phyloP scores from a whole-genome alignment of 2,797 vertebrate genomes.

The Melanotaenia parkinsoni region DNA sequence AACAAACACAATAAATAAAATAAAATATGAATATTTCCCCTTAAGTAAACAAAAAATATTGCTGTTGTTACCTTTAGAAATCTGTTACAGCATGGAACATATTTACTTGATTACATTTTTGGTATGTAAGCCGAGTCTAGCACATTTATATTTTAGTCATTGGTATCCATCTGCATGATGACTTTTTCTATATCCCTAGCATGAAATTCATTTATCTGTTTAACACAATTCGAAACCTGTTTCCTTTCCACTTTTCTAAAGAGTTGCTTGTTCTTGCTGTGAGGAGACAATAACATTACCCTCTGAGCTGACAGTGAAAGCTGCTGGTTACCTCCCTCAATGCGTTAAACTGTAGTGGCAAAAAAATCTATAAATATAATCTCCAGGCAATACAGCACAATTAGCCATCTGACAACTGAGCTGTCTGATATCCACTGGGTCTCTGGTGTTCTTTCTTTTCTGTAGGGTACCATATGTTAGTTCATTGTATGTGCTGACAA shows the following conservation, averaged over 20 bases:
- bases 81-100: background rate
- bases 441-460: constrained; percentile 2
- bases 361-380: constrained; percentile 25
- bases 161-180: constrained; percentile 5
- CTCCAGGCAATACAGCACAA: constrained; percentile 11
- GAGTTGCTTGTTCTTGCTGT: background rate
- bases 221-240: constrained; percentile 16
- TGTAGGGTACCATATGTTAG: background rate
- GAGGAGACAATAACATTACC: background rate
- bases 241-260: background rate
- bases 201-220: constrained; percentile 13
- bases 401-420: constrained; percentile 21
- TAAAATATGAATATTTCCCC: no score
- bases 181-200: background rate
- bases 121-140: background rate
- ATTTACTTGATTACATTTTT: background rate
- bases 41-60: background rate
- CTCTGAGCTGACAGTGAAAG: constrained; percentile 16
- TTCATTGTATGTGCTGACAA: background rate
- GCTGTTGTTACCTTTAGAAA: background rate
- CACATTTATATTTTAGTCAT: background rate
- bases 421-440: background rate
- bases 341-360: background rate
- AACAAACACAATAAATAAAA: no score
- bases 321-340: background rate